phyloP scores from a whole-genome alignment of 2,113 vertebrate species.

The Uria lomvia region DNA sequence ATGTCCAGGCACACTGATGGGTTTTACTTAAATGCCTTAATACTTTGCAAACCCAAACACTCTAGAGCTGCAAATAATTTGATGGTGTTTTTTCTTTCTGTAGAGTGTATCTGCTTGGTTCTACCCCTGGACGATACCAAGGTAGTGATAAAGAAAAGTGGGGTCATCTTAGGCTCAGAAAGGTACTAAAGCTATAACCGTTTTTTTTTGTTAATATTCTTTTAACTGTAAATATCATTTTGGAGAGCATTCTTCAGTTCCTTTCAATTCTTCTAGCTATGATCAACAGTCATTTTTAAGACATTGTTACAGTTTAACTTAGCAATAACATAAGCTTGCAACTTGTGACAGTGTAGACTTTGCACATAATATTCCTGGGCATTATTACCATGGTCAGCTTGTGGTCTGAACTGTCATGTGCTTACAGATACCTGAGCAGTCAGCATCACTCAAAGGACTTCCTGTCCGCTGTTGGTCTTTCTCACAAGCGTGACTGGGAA shows the following conservation, averaged over 20 bases:
- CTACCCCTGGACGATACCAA: slow-evolving; percentile 89
- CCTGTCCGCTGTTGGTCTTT: neutral
- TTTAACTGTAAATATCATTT: neutral
- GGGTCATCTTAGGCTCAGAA: slow-evolving; percentile 93
- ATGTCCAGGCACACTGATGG: neutral
- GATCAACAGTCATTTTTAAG: neutral
- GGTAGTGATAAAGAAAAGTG: slow-evolving; percentile 89
- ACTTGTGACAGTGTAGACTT: neutral
- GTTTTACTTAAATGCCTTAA: neutral
- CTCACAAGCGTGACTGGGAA: neutral
- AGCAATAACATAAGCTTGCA: neutral
- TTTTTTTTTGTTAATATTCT: neutral
- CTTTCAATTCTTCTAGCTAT: neutral
- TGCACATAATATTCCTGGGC: neutral
- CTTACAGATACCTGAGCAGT: neutral
- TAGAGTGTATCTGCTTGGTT: slow-evolving; percentile 92
- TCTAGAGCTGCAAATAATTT: neutral
- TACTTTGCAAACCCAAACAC: neutral
- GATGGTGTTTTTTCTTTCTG: neutral
- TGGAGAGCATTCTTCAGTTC: neutral
- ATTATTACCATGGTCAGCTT: neutral
- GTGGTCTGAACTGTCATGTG: neutral
- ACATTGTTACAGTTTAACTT: neutral
- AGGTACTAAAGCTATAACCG: slow-evolving; percentile 75
- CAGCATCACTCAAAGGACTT: neutral